These are phyloP conservation scores for Oreotragus oreotragus DNA, from an alignment of 2,113 vertebrate genomes.

Conservation along the genomic window DNA sequence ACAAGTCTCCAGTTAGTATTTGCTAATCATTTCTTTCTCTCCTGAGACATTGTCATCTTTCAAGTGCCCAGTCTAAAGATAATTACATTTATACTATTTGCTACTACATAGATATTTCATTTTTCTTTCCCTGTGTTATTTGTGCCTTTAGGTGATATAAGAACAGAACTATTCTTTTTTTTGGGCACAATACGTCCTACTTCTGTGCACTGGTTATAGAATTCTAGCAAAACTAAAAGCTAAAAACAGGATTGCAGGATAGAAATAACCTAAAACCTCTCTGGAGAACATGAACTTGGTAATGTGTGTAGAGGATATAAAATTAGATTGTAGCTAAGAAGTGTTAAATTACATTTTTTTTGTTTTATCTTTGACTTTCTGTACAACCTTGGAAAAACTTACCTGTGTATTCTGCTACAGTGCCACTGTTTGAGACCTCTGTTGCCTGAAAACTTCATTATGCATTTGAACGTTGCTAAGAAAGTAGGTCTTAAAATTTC, in stretches of 20 bases:
- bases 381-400: not conserved
- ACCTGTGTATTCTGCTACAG: not conserved
- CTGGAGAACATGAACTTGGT: not conserved
- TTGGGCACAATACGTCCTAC: conserved; percentile 1
- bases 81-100: conserved; percentile 21
- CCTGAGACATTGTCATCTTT: conserved; percentile 13
- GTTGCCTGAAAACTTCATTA: not conserved
- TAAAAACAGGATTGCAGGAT: not conserved
- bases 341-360: not conserved
- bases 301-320: conserved; percentile 21
- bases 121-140: not conserved
- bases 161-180: conserved; percentile 24
- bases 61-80: conserved; percentile 24
- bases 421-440: not conserved
- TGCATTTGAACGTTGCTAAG: not conserved
- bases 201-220: conserved; percentile 34
- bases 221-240: not conserved
- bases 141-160: conserved; percentile 36
- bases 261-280: conserved; percentile 19
- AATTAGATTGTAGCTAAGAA: conserved; percentile 38
- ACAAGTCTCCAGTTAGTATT: not conserved
- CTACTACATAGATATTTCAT: not conserved
- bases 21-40: conserved; percentile 12
- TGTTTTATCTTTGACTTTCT: conserved; percentile 18
- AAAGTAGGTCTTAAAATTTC: not conserved